Evolutionary conservation across 2,888 invertebrate species (phyloP).

Genomic region (Therioaphis trifolii): DNA sequence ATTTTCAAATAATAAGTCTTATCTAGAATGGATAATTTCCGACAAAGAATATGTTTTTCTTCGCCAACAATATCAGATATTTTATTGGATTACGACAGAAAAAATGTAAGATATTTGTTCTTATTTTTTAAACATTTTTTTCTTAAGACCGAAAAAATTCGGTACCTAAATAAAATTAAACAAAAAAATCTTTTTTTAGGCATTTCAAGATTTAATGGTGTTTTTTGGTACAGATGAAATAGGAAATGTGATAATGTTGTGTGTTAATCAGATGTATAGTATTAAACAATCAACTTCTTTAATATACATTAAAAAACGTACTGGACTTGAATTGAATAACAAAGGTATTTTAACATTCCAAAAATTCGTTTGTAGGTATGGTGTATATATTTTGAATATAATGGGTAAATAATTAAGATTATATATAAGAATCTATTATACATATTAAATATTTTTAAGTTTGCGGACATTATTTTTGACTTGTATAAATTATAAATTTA

Average conservation of each 20-base stretch:
- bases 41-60: slow-evolving; percentile 44
- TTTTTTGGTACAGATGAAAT: slow-evolving; percentile 37
- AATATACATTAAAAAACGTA: background rate
- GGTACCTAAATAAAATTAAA: background rate
- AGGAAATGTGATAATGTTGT: slow-evolving; percentile 9
- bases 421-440: too few relatives aligned
- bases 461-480: too few relatives aligned
- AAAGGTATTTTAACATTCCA: slow-evolving; percentile 10
- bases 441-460: too few relatives aligned
- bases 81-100: slow-evolving; percentile 21
- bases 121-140: too few relatives aligned
- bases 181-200: background rate
- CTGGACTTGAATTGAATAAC: background rate
- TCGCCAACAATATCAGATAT: slow-evolving; percentile 3
- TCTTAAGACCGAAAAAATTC: background rate
- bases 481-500: too few relatives aligned
- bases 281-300: slow-evolving; percentile 22
- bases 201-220: slow-evolving; percentile 31
- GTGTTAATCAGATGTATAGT: slow-evolving; percentile 22
- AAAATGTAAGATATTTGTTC: slow-evolving; percentile 17
- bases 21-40: slow-evolving; percentile 18
- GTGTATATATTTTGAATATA: too few relatives aligned
- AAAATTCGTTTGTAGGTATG: too few relatives aligned
- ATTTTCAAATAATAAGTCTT: too few relatives aligned
- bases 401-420: too few relatives aligned